Evolutionary conservation across 2,888 invertebrate species (phyloP).

Genomic region (Drosophila rubida): DNA sequence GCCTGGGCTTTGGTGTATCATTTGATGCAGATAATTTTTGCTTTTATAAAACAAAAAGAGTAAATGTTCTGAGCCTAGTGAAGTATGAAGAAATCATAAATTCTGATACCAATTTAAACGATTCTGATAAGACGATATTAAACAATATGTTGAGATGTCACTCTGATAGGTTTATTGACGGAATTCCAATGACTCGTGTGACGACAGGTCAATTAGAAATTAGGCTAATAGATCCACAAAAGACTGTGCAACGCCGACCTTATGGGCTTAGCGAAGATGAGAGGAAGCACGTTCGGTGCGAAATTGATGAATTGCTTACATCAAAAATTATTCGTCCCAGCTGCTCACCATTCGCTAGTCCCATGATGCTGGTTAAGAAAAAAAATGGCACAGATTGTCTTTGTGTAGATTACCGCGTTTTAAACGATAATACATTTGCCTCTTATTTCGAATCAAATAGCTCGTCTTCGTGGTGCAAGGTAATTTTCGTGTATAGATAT

Average conservation of each 20-base stretch:
- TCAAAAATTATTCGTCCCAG: conserved; percentile 4
- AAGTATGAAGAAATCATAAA: conserved; percentile 2
- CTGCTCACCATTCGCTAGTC: conserved; percentile 10
- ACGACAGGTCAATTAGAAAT: conserved; percentile 19
- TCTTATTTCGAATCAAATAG: conserved; percentile 6
- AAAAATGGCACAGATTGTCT: conserved; percentile 10
- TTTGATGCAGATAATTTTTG: conserved; percentile 9
- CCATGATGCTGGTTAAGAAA: conserved; percentile 12
- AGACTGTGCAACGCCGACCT: conserved; percentile 19
- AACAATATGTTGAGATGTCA: conserved; percentile 2
- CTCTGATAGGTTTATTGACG: conserved; percentile 10
- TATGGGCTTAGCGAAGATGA: conserved; percentile 7
- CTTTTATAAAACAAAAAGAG: conserved; percentile 7
- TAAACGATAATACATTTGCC: conserved; percentile 12
- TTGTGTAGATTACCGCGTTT: neutral
- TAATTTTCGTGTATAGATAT: conserved; percentile 13
- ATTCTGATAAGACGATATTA: conserved; percentile 8
- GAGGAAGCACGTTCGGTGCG: conserved; percentile 2
- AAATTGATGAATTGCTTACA: conserved; percentile 7
- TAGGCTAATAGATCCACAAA: conserved; percentile 26
- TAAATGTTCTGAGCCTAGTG: neutral
- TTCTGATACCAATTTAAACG: conserved; percentile 6
- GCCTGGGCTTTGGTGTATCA: conserved; percentile 4
- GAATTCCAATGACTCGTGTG: conserved; percentile 14
- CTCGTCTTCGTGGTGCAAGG: conserved; percentile 9